A percentile compares a stretch with the other conserved stretches of the same genome.
These are phyloP conservation scores for Philotrypesis tridentata DNA, from an alignment of 1,140 invertebrate genomes.

Conservation along the genomic window DNA sequence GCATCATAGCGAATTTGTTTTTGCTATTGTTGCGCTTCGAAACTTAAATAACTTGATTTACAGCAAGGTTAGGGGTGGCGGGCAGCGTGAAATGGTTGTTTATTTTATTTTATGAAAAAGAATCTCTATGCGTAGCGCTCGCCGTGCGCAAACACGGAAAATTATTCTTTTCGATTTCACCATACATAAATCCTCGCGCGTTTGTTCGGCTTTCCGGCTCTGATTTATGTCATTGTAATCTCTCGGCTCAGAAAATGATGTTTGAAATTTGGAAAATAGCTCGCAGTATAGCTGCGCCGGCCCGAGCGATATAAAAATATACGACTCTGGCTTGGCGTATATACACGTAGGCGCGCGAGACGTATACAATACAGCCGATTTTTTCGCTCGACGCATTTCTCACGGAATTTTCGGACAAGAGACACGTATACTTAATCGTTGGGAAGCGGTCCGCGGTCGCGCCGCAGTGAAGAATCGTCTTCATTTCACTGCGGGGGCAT, in stretches of 20 bases:
- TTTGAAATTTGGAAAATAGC: background rate
- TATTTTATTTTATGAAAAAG: too few species aligned
- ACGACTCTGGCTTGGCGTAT: too few species aligned
- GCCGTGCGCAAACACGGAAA: background rate
- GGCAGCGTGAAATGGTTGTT: too few species aligned
- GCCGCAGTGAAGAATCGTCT: background rate
- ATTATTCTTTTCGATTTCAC: background rate
- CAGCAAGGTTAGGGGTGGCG: too few species aligned
- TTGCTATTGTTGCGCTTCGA: too few species aligned
- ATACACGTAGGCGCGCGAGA: too few species aligned
- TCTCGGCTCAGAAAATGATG: background rate
- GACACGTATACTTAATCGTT: constrained; percentile 10
- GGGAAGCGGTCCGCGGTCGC: background rate
- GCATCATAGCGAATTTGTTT: too few species aligned
- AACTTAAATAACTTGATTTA: too few species aligned
- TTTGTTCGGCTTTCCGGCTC: background rate
- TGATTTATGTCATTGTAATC: background rate
- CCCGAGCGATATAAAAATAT: background rate
- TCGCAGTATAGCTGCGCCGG: too few species aligned
- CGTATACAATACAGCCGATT: background rate
- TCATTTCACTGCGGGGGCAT: background rate
- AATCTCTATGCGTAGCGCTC: too few species aligned
- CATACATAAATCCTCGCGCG: background rate
- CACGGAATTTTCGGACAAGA: background rate
- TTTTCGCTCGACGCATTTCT: background rate